A percentile compares a stretch with the other conserved stretches of the same genome.
Evolutionary conservation across 2,888 invertebrate genomes (phyloP).

Genomic region (Glaucopsyche alexis): DNA sequence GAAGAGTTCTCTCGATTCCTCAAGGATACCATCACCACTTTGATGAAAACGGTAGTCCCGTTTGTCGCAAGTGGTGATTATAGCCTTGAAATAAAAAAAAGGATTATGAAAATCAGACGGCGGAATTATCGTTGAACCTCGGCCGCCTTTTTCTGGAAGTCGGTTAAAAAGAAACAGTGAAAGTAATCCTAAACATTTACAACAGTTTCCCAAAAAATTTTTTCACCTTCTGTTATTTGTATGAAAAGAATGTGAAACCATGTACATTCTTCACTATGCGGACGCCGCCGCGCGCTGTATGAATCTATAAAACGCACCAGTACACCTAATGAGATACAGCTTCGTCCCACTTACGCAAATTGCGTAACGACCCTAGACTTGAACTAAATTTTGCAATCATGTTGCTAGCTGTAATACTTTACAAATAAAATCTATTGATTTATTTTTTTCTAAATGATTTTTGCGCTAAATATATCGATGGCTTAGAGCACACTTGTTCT

Average conservation of each 20-base stretch:
- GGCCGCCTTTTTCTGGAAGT: no score
- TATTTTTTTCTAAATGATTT: no score
- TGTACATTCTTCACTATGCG: constrained; percentile 22
- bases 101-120: no score
- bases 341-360: constrained; percentile 67
- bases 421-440: neutral
- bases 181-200: neutral
- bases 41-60: no score
- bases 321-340: constrained; percentile 48
- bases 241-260: constrained; percentile 30
- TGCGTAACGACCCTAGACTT: constrained; percentile 74
- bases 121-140: no score
- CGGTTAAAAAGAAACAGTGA: no score
- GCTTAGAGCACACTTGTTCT: no score
- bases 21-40: no score
- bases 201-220: neutral
- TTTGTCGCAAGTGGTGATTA: no score
- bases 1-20: no score
- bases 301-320: constrained; percentile 32
- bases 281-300: constrained; percentile 27
- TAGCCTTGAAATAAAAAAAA: no score
- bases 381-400: constrained; percentile 58
- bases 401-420: constrained; percentile 24
- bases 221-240: neutral
- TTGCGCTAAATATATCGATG: no score